These are phyloP conservation scores for Cyrtonyx montezumae DNA, from an alignment of 2,113 vertebrate species.

Conservation along the genomic window DNA sequence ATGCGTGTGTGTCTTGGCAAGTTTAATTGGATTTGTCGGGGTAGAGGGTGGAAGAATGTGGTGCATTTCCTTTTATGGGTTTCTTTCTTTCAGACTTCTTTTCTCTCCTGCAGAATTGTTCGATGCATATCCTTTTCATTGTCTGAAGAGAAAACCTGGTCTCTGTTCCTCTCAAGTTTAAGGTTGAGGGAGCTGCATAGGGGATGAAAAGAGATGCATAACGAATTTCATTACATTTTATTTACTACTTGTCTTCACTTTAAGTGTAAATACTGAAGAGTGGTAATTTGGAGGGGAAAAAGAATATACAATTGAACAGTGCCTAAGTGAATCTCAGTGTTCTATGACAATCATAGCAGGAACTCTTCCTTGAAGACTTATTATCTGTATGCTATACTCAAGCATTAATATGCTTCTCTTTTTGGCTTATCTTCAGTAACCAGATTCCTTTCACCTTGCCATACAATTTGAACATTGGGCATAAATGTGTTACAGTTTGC, in stretches of 20 bases:
- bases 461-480: background rate
- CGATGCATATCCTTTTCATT: conserved; percentile 3
- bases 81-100: conserved; percentile 1
- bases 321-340: background rate
- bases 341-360: background rate
- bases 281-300: background rate
- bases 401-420: background rate
- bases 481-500: background rate
- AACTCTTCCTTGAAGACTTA: background rate
- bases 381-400: background rate
- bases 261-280: background rate
- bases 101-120: conserved; percentile 22
- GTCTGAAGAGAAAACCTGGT: conserved; percentile 15
- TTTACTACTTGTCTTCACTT: conserved; percentile 37
- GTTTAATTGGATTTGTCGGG: conserved; percentile 65
- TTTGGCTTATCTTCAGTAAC: background rate
- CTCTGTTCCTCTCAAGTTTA: conserved; percentile 19
- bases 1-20: conserved; percentile 52
- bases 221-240: background rate
- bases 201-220: conserved; percentile 7
- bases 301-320: background rate
- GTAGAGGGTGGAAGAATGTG: conserved; percentile 31
- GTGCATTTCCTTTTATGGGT: conserved; percentile 40
- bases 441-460: background rate
- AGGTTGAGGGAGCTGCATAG: background rate